These are phyloP conservation scores for Cnemophilus loriae DNA, from an alignment of 2,113 vertebrate species.

Conservation along the genomic window DNA sequence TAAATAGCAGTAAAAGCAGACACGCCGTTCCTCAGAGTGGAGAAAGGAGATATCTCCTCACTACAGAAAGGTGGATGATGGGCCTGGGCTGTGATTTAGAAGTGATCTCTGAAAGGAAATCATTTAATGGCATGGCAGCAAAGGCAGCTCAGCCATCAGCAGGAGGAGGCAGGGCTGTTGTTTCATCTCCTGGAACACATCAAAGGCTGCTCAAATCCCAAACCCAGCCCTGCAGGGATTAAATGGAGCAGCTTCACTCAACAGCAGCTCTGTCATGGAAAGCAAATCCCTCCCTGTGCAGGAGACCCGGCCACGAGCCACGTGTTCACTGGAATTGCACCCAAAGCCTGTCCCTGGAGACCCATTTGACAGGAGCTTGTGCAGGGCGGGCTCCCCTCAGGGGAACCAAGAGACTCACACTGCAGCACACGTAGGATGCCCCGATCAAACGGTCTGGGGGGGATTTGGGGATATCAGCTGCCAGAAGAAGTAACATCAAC, in stretches of 20 bases:
- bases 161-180: not conserved
- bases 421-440: not conserved
- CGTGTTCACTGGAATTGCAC: rapidly evolving
- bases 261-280: not conserved
- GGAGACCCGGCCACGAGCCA: not conserved
- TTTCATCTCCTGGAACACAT: not conserved
- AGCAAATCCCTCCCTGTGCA: not conserved
- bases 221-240: not conserved
- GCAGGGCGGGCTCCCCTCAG: not conserved
- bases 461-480: not conserved
- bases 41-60: not conserved
- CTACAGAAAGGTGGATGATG: not conserved
- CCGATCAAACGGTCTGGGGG: not conserved
- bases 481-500: not conserved
- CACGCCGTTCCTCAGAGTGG: not conserved
- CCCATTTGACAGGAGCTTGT: not conserved
- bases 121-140: not conserved
- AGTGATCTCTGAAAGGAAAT: not conserved
- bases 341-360: not conserved
- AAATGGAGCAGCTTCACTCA: not conserved
- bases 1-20: not conserved
- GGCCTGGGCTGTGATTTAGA: not conserved
- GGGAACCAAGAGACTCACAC: not conserved
- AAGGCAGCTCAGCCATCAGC: not conserved
- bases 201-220: not conserved